These are phyloP conservation scores for Phrynosoma blainvillii DNA, from an alignment of 2,113 vertebrate genomes.

Conservation along the genomic window DNA sequence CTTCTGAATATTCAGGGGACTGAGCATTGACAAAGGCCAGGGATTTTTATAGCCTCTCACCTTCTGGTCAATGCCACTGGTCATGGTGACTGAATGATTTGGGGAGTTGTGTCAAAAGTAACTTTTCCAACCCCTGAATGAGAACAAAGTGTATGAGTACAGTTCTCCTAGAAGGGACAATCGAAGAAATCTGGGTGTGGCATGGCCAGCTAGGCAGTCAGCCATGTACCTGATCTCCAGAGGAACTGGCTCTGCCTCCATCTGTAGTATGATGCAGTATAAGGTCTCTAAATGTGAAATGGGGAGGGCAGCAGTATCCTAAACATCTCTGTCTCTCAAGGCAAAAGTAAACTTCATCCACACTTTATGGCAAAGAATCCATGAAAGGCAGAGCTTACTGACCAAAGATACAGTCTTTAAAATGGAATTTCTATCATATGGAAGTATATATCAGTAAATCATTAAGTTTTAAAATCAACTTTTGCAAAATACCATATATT, in stretches of 20 bases:
- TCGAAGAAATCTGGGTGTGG: not conserved
- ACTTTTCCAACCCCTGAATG: no score
- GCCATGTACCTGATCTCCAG: not conserved
- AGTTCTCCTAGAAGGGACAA: not conserved
- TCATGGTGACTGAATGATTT: no score
- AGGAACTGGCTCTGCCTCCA: not conserved
- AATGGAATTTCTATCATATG: not conserved
- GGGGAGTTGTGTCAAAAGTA: no score
- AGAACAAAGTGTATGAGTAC: not conserved
- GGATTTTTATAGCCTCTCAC: not conserved
- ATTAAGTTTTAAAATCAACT: not conserved
- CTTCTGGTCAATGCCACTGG: not conserved
- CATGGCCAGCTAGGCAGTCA: not conserved
- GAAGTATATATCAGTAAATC: not conserved
- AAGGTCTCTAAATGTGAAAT: not conserved
- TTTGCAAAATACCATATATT: no score
- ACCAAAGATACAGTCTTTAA: not conserved
- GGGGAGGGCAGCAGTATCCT: not conserved
- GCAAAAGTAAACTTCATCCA: not conserved
- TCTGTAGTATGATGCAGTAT: no score
- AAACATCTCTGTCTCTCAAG: not conserved
- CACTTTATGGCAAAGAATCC: not conserved
- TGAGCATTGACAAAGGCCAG: not conserved
- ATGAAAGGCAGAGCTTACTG: not conserved
- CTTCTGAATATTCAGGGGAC: not conserved